Percentiles rank a stretch among this genome's conserved stretches.
phyloP scores from a whole-genome alignment of 2,113 vertebrate species.

The Tor tambroides region DNA sequence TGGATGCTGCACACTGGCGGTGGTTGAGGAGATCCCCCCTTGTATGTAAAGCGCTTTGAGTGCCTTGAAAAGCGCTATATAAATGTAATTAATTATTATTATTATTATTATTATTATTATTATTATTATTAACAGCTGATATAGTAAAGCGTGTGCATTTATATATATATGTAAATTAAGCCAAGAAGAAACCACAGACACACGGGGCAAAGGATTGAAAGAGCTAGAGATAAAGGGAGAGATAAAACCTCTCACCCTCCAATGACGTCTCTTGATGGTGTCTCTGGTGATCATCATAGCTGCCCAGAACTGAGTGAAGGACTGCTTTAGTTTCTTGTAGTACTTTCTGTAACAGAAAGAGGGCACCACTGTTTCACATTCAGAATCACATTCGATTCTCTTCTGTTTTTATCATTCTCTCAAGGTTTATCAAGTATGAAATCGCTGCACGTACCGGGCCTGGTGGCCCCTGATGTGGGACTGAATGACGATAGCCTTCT shows the following conservation, averaged over 20 bases:
- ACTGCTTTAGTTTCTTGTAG: conserved; percentile 81
- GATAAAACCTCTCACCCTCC: conserved; percentile 68
- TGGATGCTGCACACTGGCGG: no score
- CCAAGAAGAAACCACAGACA: not conserved
- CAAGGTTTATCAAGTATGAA: not conserved
- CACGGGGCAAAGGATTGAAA: not conserved
- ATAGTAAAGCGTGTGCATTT: not conserved
- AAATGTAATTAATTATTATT: no score
- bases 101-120: no score
- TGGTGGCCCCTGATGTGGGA: conserved; percentile 86
- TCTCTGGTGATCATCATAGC: conserved; percentile 80
- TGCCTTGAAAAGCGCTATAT: no score
- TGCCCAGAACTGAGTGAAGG: conserved; percentile 80
- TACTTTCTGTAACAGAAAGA: conserved; percentile 73
- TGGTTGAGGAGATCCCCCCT: no score
- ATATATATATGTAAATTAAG: not conserved
- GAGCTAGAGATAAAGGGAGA: not conserved
- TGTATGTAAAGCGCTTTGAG: no score
- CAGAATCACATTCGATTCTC: not conserved
- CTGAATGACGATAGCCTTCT: conserved; percentile 85
- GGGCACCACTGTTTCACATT: conserved; percentile 8
- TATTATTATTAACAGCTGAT: no score
- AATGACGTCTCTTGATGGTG: conserved; percentile 73
- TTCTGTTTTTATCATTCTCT: not conserved
- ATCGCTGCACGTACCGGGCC: conserved; percentile 75